Base-by-base conservation (phyloP, 2,113 vertebrate species). In the Cnemophilus loriae region DNA sequence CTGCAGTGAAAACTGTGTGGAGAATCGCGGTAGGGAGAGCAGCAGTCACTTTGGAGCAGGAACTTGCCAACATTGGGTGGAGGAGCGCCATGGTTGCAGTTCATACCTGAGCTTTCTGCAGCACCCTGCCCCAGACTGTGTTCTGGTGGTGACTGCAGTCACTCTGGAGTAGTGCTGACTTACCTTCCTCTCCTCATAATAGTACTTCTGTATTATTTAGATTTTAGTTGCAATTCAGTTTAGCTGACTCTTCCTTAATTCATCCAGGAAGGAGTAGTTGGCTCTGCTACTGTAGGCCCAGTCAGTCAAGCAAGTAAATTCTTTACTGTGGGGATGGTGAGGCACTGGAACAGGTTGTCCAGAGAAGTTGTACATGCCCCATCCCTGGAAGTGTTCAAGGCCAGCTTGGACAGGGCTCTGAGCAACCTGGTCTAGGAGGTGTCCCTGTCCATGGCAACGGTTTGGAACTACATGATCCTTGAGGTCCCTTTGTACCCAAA, bases 41-140 rank as follows among this genome's bases (percentile, higher is more conserved):
- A 28, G 52, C 28, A 28, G 56, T 8, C 5, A 12, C 37, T 30
- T 20, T 23, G 82, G 55, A 77, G 67, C 59, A 73, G 53, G 3
- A 70, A 24, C 27, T 74, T 57, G 33, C 21, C 3, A 7, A 0
- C 12, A 1, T 4, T 2, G 5, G 12, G 16, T 26, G 44, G 14
- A 60, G 11, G 4, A 42, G 27, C 69, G 41, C 44, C 2, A 0
- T 12, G 18, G 44, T 0, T 76, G 33, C 39, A 59, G 53, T 7
- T 55, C 35, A 9, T 8, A 10, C 46, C 39, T 47, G 63, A 49
- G 9, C 41, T 83, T 67, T 55, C 44, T 60, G 42, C 65, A 55
- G 26, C 7, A 4, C 15, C 26, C 64, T 27, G 23, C 7, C 35
- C 46, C 50, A 35, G 10, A 8, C 19, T 32, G 30, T 15, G 27